These are phyloP conservation scores for Megaustenia siamemsis DNA, from an alignment of 2,888 invertebrate species.

Conservation along the genomic window DNA sequence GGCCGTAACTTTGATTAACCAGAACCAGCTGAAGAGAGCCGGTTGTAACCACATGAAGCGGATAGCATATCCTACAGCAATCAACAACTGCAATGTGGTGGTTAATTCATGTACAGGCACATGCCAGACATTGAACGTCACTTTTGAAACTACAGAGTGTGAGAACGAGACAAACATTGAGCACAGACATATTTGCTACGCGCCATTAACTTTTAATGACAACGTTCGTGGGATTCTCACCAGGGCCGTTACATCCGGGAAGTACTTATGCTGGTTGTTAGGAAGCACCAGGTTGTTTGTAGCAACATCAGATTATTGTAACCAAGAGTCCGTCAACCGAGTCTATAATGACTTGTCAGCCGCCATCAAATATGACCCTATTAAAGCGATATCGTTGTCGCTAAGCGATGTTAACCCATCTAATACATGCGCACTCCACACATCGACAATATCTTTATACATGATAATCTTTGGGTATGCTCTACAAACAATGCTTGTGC, in stretches of 20 bases:
- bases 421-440: neutral
- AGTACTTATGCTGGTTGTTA: conserved; percentile 40
- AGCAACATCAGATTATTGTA: conserved; percentile 26
- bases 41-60: neutral
- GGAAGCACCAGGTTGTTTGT: conserved; percentile 25
- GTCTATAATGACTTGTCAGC: conserved; percentile 10
- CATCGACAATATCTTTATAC: neutral
- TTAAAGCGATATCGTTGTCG: conserved; percentile 16
- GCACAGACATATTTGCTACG: conserved; percentile 22
- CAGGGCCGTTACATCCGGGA: neutral
- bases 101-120: conserved; percentile 21
- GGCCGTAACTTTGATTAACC: conserved; percentile 19
- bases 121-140: conserved; percentile 1
- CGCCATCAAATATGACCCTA: neutral
- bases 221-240: conserved; percentile 16
- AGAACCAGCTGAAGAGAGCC: neutral
- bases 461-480: neutral
- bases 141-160: conserved; percentile 26
- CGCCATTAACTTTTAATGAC: conserved; percentile 1
- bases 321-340: conserved; percentile 2
- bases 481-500: neutral
- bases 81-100: neutral
- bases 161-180: conserved; percentile 17
- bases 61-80: neutral
- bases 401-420: neutral